Evolutionary conservation across 2,888 invertebrate species (phyloP).

Genomic region (Microchrysa polita): DNA sequence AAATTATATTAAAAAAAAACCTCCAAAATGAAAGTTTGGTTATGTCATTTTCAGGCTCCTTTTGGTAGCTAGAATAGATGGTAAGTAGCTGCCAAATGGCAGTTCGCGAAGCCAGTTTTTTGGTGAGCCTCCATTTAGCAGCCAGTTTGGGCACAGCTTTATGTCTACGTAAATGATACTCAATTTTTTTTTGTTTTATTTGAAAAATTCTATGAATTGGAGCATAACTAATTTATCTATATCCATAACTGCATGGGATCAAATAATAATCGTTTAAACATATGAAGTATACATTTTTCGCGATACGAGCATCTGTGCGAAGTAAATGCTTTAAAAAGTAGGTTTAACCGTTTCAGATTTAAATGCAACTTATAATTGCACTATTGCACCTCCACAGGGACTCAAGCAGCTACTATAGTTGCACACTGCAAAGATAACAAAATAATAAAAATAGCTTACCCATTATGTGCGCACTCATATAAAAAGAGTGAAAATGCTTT

Average conservation of each 20-base stretch:
- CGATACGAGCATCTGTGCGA: background rate
- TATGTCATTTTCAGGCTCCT: no score
- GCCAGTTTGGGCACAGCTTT: background rate
- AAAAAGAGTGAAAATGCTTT: background rate
- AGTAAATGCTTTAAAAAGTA: conserved; percentile 12
- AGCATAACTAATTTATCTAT: conserved; percentile 41
- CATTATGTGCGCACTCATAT: background rate
- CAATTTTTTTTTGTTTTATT: no score
- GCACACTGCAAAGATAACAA: background rate
- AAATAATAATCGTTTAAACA: conserved; percentile 2
- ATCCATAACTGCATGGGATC: no score
- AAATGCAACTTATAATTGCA: conserved; percentile 34
- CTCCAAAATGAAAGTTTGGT: no score
- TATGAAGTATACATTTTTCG: conserved; percentile 5
- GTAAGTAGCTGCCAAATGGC: no score
- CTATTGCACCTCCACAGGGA: background rate
- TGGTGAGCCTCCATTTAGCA: no score
- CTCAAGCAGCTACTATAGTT: background rate
- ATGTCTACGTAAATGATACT: background rate
- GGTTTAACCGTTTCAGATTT: conserved; percentile 9
- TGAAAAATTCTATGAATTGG: conserved; percentile 42
- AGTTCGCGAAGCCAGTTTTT: no score
- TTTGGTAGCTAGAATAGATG: no score
- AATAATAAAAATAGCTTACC: background rate
- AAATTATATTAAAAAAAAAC: no score